Conservation (phyloP, 2,888 invertebrate species). For the Tenthredo notha region DNA sequence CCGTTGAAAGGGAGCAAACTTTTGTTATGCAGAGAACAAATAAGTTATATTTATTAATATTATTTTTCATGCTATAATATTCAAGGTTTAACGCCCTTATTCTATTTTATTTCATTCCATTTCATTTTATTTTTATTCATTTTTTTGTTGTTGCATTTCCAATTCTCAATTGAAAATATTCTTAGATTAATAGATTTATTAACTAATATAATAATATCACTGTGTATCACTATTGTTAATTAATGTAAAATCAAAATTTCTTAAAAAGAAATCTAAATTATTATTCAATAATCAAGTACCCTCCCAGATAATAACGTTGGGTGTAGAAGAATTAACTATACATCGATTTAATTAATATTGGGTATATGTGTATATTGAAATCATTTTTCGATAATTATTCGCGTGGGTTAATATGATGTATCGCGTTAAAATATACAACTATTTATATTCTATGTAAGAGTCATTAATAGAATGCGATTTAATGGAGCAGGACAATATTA, state of each 20-base stretch:
- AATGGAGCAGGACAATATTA: neutral
- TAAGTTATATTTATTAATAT: neutral
- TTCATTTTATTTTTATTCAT: neutral
- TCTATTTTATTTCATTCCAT: neutral
- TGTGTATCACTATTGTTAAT: neutral
- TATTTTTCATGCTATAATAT: neutral
- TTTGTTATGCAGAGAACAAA: neutral
- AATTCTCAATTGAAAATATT: neutral
- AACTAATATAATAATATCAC: constrained; percentile 11
- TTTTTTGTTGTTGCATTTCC: neutral
- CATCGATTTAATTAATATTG: neutral
- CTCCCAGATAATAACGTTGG: neutral
- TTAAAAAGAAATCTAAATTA: neutral
- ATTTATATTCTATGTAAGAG: neutral
- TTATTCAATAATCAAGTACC: neutral
- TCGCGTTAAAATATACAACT: neutral
- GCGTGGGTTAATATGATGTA: neutral
- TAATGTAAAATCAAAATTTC: neutral
- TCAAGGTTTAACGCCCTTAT: neutral
- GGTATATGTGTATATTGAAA: neutral
- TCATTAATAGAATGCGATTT: neutral
- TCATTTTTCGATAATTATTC: neutral
- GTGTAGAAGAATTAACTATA: neutral
- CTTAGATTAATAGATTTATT: neutral
- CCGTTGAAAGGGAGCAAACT: neutral